phyloP scores from a whole-genome alignment of 2,888 invertebrate species.

The Lepidochitona cinerea region DNA sequence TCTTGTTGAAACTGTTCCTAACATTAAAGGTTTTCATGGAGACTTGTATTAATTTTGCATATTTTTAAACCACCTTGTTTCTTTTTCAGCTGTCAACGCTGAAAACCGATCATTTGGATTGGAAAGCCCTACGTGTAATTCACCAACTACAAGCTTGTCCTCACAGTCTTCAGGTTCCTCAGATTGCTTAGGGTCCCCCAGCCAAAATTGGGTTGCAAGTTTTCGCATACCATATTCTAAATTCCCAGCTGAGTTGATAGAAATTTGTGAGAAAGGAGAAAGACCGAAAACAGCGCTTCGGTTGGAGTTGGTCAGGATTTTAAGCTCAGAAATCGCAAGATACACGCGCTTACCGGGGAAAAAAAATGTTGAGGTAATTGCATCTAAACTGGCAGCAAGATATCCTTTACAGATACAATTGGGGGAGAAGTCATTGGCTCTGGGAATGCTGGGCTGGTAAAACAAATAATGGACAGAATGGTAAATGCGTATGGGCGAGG shows the following conservation, averaged over 20 bases:
- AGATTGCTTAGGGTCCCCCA: neutral
- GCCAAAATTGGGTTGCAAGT: neutral
- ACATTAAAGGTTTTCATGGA: too few species aligned
- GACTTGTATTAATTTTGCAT: neutral
- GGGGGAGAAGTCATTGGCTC: neutral
- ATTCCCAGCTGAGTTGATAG: neutral
- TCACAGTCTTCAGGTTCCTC: neutral
- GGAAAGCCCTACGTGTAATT: neutral
- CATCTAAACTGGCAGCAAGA: neutral
- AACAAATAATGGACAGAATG: neutral
- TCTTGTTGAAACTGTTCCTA: too few species aligned
- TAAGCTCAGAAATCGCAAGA: neutral
- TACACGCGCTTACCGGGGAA: neutral
- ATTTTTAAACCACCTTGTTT: neutral
- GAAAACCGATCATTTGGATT: neutral
- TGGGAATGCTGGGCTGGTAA: neutral
- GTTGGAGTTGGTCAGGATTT: constrained; percentile 1
- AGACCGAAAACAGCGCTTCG: neutral
- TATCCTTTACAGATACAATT: neutral
- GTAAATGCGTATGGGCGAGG: neutral
- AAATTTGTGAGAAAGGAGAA: neutral
- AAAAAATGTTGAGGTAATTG: neutral
- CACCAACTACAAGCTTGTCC: neutral
- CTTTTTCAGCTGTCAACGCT: neutral
- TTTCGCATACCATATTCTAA: neutral